A percentile compares a stretch with the other conserved stretches of the same genome.
phyloP scores from a whole-genome alignment of 2,113 vertebrate species.

The Azemiops feae region DNA sequence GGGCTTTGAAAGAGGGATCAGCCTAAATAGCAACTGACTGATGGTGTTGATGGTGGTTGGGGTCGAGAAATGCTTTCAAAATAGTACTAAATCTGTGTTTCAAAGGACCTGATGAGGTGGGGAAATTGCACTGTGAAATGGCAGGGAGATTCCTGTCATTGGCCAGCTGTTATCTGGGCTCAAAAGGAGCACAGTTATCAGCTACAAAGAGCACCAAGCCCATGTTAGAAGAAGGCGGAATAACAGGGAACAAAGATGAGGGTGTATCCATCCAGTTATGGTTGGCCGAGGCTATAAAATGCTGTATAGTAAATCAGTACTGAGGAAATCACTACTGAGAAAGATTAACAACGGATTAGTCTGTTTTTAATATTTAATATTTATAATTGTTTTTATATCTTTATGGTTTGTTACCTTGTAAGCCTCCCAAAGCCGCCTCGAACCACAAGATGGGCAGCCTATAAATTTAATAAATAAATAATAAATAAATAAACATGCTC shows the following conservation, averaged over 20 bases:
- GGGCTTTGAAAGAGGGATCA: background rate
- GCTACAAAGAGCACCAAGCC: background rate
- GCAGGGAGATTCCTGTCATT: background rate
- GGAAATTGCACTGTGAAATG: background rate
- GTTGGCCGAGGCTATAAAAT: background rate
- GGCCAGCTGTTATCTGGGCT: background rate
- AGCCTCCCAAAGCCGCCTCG: background rate
- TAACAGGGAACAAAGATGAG: background rate
- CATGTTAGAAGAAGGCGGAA: background rate
- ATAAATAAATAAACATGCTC: background rate
- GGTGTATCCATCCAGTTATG: background rate
- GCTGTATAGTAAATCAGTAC: background rate
- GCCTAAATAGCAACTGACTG: background rate
- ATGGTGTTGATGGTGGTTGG: background rate
- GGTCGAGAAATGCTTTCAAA: background rate
- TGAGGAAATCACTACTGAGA: background rate
- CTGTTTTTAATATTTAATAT: background rate
- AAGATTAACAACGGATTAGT: background rate
- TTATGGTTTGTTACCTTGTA: background rate
- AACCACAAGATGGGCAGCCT: background rate
- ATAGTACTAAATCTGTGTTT: background rate
- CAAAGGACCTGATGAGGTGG: background rate
- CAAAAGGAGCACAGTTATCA: background rate
- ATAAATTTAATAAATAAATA: background rate
- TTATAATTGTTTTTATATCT: background rate